Evolutionary conservation across 2,797 vertebrate genomes (phyloP), one percentile per base, ranked within the genome.

Genomic region (Sphaeramia orbicularis): DNA sequence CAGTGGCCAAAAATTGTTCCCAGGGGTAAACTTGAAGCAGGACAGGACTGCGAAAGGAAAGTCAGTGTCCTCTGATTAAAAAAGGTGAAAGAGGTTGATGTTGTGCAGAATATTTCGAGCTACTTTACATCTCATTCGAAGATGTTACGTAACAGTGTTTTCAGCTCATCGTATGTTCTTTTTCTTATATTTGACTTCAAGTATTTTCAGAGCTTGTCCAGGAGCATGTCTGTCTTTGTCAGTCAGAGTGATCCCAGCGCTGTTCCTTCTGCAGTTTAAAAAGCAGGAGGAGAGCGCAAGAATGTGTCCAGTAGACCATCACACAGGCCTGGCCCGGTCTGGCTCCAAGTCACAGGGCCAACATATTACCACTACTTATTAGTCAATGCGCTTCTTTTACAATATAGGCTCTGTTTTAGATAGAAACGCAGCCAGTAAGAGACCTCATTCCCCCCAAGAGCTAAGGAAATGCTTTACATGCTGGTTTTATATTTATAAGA

Each of bases 261-360:
- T 65, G 18, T 47, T 62, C 6, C 37, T 57, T n/a, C 64, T 57
- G 42, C 19, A 43, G 48, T 59, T 59, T 24, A 19, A 57, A 54
- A 75, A 61, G 54, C 45, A 69, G 68, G 57, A 51, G 14, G 41
- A 51, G 65, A 67, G 44, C 68, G 50, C 71, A 66, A 70, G 67
- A 81, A 85, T 80, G 67, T 86, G 71, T 83, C 85, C 82, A 92
- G 57, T 66, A 79, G 86, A 92, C 84, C 88, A 91, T 91, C 87
- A 90, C 87, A 74, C 56, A 74, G 59, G 48, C 48, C 84, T 86
- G 84, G 61, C 65, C 36, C 62, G 61, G 40, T 53, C 57, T 32
- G 57, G 47, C 65, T 84, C 54, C 71, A 74, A 53, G 47, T 71
- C 71, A 38, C 60, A 54, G 76, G 18, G 64, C 76, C 65, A 80